Evolutionary conservation across 2,113 vertebrate genomes (phyloP).

Genomic region (Brachyhypopomus gauderio): DNA sequence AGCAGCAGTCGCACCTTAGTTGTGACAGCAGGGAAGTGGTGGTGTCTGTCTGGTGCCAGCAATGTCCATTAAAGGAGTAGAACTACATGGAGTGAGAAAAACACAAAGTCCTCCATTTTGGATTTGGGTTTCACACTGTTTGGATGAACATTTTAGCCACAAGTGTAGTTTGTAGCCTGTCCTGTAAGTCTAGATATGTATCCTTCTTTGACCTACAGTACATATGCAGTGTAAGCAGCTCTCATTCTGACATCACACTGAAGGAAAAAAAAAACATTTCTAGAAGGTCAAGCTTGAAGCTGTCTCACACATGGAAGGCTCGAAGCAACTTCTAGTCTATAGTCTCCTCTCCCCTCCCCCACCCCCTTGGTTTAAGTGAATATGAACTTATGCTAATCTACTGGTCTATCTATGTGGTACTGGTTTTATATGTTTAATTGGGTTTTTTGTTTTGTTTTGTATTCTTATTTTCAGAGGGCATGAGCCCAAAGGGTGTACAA

Average conservation of each 20-base stretch:
- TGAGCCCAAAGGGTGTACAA: conserved; percentile 49
- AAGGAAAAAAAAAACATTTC: neutral
- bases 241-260: neutral
- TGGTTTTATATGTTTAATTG: conserved; percentile 60
- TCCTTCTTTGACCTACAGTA: conserved; percentile 3
- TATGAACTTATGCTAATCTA: conserved; percentile 61
- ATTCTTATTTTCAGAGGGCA: conserved; percentile 45
- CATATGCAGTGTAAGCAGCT: neutral
- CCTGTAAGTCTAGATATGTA: neutral
- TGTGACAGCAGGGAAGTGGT: neutral
- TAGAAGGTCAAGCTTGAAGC: conserved; percentile 54
- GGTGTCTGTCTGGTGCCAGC: neutral
- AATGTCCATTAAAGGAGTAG: neutral
- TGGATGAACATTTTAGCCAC: conserved; percentile 11
- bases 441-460: conserved; percentile 41
- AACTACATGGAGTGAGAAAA: neutral
- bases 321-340: conserved; percentile 51
- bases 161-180: conserved; percentile 7
- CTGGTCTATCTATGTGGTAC: conserved; percentile 56
- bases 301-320: conserved; percentile 37
- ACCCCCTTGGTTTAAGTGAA: conserved; percentile 55
- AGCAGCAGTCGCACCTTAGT: neutral
- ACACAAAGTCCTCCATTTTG: neutral
- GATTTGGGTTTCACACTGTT: neutral
- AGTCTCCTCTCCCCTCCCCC: conserved; percentile 22